These are phyloP conservation scores for Casuarius casuarius DNA, from an alignment of 2,113 vertebrate species.

Conservation along the genomic window DNA sequence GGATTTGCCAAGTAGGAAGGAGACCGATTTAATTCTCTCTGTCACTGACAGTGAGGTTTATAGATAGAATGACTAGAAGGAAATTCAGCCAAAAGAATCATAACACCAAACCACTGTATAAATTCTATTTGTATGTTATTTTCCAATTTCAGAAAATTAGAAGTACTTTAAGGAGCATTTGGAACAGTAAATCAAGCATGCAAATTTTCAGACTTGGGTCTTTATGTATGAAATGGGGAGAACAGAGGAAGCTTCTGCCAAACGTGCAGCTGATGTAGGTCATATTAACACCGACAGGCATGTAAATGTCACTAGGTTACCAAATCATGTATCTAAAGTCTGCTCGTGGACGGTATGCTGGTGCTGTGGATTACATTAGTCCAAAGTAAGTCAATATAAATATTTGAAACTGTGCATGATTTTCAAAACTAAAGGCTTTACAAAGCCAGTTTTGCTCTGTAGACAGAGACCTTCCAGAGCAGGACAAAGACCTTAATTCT, in stretches of 20 bases:
- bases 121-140: neutral
- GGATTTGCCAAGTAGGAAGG: neutral
- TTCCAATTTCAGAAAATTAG: neutral
- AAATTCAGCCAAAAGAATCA: neutral
- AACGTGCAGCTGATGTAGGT: neutral
- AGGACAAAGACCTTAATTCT: neutral
- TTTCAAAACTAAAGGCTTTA: neutral
- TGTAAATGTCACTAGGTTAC: conserved; percentile 32
- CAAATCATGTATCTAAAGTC: neutral
- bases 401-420: neutral
- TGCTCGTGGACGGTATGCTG: neutral
- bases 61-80: neutral
- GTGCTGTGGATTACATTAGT: neutral
- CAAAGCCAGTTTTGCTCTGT: neutral
- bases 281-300: neutral
- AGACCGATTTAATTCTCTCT: neutral
- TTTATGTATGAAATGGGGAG: neutral
- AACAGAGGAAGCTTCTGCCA: neutral
- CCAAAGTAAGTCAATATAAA: neutral
- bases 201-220: neutral
- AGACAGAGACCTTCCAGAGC: neutral
- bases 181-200: neutral
- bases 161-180: neutral
- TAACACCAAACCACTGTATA: neutral
- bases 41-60: neutral